Conservation (phyloP, 37 sponge, comb jelly and placozoan species). For the Aphrocallistes beatrix region DNA sequence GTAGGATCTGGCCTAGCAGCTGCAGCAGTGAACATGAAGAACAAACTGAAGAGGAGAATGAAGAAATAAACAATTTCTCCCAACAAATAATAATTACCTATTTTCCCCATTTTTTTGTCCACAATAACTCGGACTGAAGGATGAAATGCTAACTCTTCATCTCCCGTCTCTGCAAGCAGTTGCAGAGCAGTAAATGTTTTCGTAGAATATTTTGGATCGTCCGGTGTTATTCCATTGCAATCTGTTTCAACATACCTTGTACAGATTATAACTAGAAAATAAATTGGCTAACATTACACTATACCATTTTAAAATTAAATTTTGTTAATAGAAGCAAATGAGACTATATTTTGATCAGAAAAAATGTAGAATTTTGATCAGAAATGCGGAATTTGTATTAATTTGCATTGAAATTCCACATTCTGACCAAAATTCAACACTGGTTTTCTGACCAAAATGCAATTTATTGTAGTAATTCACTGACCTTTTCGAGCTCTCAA, state of each 20-base stretch:
- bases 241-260: neutral
- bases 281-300: neutral
- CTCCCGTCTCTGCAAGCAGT: neutral
- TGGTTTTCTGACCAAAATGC: neutral
- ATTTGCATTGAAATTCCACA: too few relatives aligned
- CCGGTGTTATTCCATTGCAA: neutral
- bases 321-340: too few relatives aligned
- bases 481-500: neutral
- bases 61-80: neutral
- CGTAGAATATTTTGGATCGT: neutral
- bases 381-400: too few relatives aligned
- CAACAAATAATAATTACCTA: neutral
- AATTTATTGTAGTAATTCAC: neutral
- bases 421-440: neutral
- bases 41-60: neutral
- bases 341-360: too few relatives aligned
- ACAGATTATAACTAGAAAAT: conserved; percentile 1
- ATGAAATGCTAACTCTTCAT: neutral
- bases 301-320: too few relatives aligned
- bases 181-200: neutral
- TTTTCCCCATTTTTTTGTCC: neutral
- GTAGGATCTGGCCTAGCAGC: neutral
- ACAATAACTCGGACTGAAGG: neutral
- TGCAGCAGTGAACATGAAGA: neutral
- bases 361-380: neutral